These are phyloP conservation scores for Drosophila cognata DNA, from an alignment of 2,888 invertebrate genomes.

Conservation along the genomic window DNA sequence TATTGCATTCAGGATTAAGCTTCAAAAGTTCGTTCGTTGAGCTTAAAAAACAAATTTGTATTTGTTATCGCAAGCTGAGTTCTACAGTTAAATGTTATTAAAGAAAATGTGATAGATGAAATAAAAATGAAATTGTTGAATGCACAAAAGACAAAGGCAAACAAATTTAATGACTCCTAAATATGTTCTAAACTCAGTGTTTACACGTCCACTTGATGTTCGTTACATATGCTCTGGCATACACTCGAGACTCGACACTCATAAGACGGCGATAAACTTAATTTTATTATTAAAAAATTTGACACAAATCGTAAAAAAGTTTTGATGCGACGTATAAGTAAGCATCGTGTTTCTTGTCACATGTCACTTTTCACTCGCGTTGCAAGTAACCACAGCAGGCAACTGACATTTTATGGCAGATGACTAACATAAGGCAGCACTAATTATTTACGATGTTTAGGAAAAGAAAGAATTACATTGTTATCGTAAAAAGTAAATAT, in stretches of 20 bases:
- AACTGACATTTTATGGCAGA: slow-evolving; percentile 25
- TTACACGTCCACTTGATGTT: slow-evolving; percentile 5
- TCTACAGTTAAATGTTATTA: slow-evolving; percentile 18
- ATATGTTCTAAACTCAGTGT: slow-evolving; percentile 8
- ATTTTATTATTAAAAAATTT: slow-evolving; percentile 61
- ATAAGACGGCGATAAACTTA: slow-evolving; percentile 48
- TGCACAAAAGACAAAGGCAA: slow-evolving; percentile 10
- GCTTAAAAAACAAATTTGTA: slow-evolving; percentile 13
- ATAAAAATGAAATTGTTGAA: slow-evolving; percentile 27
- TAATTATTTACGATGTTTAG: slow-evolving; percentile 74
- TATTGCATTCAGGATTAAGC: background rate
- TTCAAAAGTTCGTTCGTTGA: background rate
- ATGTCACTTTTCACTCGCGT: slow-evolving; percentile 23
- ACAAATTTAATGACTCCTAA: slow-evolving; percentile 8
- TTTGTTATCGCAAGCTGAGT: slow-evolving; percentile 7
- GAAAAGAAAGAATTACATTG: slow-evolving; percentile 44
- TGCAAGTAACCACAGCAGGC: background rate
- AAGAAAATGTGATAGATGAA: background rate
- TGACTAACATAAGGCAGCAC: slow-evolving; percentile 48
- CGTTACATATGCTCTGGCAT: background rate
- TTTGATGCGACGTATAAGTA: slow-evolving; percentile 35
- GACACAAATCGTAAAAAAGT: slow-evolving; percentile 52
- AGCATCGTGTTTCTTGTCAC: slow-evolving; percentile 37
- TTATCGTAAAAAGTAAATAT: slow-evolving; percentile 70
- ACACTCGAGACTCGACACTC: background rate